phyloP scores from a whole-genome alignment of 2,113 vertebrate genomes.

The Lota lota region DNA sequence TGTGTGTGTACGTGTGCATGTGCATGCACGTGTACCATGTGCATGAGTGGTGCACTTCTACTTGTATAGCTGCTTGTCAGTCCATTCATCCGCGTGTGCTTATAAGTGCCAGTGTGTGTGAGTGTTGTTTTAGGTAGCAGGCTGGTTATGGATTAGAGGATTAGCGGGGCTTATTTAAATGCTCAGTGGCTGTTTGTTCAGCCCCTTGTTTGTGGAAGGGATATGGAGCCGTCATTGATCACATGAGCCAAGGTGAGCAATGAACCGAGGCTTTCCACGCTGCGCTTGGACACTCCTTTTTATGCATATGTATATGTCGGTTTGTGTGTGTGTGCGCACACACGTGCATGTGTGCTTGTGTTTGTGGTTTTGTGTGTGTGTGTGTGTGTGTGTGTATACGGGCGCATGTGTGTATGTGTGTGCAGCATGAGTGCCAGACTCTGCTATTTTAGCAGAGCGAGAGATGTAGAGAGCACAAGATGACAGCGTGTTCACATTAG shows the following conservation, averaged over 20 bases:
- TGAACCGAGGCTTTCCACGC: conserved; percentile 62
- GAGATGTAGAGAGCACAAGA: too few species aligned
- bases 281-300: conserved; percentile 53
- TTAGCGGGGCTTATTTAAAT: conserved; percentile 72
- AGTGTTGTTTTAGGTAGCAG: conserved; percentile 54
- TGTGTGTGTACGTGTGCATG: not conserved
- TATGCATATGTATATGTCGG: conserved; percentile 11
- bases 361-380: not conserved
- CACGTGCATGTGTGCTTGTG: not conserved
- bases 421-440: too few species aligned
- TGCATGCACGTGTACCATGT: conserved; percentile 4
- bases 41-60: conserved; percentile 22
- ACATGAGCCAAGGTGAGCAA: conserved; percentile 70
- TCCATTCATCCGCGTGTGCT: not conserved
- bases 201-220: conserved; percentile 75
- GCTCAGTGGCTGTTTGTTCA: conserved; percentile 73
- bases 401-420: too few species aligned
- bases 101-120: not conserved
- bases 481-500: too few species aligned
- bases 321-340: conserved; percentile 1
- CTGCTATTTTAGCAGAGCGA: too few species aligned
- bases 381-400: too few species aligned
- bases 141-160: conserved; percentile 75
- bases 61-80: conserved; percentile 20
- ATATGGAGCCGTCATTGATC: conserved; percentile 76